These are phyloP conservation scores for Meloidogyne hapla DNA, from an alignment of 1,140 invertebrate genomes.

Conservation along the genomic window DNA sequence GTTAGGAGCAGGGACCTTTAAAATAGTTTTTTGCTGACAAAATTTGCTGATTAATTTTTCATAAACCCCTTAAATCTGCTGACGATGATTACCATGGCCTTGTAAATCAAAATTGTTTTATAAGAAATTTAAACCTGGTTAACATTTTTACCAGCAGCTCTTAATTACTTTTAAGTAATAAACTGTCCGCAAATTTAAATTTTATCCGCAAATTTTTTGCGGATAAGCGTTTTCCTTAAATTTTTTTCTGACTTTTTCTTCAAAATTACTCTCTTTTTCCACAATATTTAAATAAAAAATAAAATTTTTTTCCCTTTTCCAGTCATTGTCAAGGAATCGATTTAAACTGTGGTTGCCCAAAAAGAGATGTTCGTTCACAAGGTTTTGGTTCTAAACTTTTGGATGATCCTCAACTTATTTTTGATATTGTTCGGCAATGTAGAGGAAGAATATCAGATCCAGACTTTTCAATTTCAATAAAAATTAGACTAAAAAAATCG, in stretches of 20 bases:
- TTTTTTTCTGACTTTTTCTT: neutral
- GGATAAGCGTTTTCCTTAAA: no score
- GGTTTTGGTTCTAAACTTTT: slow-evolving; percentile 84
- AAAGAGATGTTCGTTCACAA: slow-evolving; percentile 79
- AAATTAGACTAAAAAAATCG: slow-evolving; percentile 76
- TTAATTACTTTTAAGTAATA: no score
- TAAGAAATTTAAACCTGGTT: no score
- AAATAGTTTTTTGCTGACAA: no score
- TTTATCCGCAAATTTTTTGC: no score
- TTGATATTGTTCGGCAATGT: slow-evolving; percentile 77
- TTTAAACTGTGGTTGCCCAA: slow-evolving; percentile 94
- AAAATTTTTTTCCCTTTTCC: slow-evolving; percentile 25
- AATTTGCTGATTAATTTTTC: no score
- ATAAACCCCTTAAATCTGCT: no score
- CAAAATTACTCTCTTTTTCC: neutral
- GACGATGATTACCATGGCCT: no score
- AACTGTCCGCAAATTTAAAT: no score
- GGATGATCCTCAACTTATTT: slow-evolving; percentile 78
- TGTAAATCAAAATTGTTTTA: no score
- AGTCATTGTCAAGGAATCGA: slow-evolving; percentile 84
- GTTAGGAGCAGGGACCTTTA: no score
- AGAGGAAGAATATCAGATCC: slow-evolving; percentile 72
- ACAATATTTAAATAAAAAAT: neutral
- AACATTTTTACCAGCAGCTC: no score
- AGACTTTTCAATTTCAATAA: slow-evolving; percentile 84